A percentile compares a stretch with the other conserved stretches of the same genome.
Evolutionary conservation across 2,888 invertebrate genomes (phyloP).

Genomic region (Parnassius smintheus): DNA sequence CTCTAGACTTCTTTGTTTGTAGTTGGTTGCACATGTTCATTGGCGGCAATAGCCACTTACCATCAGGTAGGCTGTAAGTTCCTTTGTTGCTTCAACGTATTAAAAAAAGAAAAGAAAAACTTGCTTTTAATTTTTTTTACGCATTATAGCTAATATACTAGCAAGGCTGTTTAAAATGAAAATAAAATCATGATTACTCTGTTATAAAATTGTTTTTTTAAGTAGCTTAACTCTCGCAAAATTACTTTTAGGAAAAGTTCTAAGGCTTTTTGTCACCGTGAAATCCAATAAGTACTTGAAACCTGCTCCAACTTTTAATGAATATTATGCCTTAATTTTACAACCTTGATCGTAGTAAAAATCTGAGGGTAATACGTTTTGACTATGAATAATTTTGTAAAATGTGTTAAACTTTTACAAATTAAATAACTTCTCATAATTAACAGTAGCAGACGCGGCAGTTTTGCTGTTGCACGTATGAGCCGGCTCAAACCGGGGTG

Average conservation of each 20-base stretch:
- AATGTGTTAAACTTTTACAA: not conserved
- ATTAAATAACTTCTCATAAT: not conserved
- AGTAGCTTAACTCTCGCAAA: slow-evolving; percentile 2
- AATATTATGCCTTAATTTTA: slow-evolving; percentile 14
- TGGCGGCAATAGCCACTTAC: too few relatives aligned
- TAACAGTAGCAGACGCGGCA: too few relatives aligned
- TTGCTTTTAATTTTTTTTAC: too few relatives aligned
- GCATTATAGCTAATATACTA: too few relatives aligned
- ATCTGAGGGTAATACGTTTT: not conserved
- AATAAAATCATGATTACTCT: not conserved
- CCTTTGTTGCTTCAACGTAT: too few relatives aligned
- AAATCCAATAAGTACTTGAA: slow-evolving; percentile 24
- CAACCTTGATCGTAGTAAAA: slow-evolving; percentile 9
- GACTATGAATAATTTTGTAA: not conserved
- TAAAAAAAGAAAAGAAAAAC: too few relatives aligned
- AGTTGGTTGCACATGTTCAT: too few relatives aligned
- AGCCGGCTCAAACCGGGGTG: too few relatives aligned
- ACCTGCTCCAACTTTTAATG: slow-evolving; percentile 22
- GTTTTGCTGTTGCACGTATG: too few relatives aligned
- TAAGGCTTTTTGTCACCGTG: slow-evolving; percentile 15
- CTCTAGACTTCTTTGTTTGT: too few relatives aligned
- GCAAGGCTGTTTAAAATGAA: too few relatives aligned
- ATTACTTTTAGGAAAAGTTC: slow-evolving; percentile 22
- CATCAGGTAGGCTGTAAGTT: too few relatives aligned
- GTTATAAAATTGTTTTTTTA: slow-evolving; percentile 1